Conservation (phyloP, 2,888 invertebrate species). For the Mimumesa dahlbomi region DNA sequence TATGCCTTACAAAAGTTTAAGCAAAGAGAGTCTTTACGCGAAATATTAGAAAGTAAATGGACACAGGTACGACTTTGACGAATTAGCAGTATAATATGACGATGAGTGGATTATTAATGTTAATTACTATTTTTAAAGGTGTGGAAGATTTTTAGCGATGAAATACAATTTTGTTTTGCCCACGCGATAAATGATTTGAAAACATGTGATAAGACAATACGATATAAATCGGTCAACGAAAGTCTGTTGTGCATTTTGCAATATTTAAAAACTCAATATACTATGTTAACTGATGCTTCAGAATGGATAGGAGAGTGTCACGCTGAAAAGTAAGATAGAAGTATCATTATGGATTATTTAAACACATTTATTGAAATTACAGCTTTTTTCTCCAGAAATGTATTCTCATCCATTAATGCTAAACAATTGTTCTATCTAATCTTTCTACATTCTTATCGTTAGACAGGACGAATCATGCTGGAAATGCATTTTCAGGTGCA, state of each 20-base stretch:
- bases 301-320: constrained; percentile 72
- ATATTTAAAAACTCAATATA: constrained; percentile 68
- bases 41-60: constrained; percentile 69
- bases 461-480: constrained; percentile 25
- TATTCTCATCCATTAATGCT: not conserved
- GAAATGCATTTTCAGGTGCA: constrained; percentile 47
- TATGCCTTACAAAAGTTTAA: constrained; percentile 76
- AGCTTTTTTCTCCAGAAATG: constrained; percentile 6
- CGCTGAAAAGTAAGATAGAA: constrained; percentile 59
- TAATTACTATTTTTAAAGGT: constrained; percentile 80
- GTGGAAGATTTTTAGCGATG: constrained; percentile 88
- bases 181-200: constrained; percentile 84
- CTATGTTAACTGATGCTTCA: constrained; percentile 68
- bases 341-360: constrained; percentile 24
- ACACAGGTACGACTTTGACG: constrained; percentile 68
- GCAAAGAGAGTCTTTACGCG: constrained; percentile 55
- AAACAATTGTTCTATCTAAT: constrained; percentile 22
- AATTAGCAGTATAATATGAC: no score
- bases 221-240: constrained; percentile 86
- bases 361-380: constrained; percentile 44
- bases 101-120: no score
- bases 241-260: constrained; percentile 85
- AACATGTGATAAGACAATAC: constrained; percentile 84
- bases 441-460: constrained; percentile 28
- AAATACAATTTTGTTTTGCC: constrained; percentile 84